These are phyloP conservation scores for Encarsia formosa DNA, from an alignment of 2,888 invertebrate species.

Conservation along the genomic window DNA sequence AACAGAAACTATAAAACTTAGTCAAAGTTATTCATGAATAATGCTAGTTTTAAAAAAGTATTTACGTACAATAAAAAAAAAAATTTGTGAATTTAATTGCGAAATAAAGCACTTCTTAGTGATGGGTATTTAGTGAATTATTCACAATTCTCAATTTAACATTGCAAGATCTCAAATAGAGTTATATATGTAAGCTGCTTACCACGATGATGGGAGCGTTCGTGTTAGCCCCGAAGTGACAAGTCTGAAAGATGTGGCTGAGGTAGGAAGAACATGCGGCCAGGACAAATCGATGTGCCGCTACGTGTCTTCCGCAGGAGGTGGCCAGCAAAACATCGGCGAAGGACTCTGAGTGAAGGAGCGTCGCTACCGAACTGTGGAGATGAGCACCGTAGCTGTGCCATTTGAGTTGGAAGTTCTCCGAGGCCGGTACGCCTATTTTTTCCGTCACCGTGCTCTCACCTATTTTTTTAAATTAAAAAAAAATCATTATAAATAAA, in stretches of 20 bases:
- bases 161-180: no score
- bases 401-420: constrained; percentile 87
- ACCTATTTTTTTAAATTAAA: neutral
- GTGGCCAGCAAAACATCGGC: constrained; percentile 79
- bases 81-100: no score
- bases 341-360: constrained; percentile 74
- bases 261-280: constrained; percentile 74
- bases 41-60: no score
- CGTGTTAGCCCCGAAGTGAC: constrained; percentile 49
- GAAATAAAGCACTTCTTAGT: no score
- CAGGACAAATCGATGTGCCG: constrained; percentile 79
- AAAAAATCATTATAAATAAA: no score
- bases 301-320: constrained; percentile 73
- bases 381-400: constrained; percentile 79
- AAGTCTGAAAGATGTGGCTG: constrained; percentile 55
- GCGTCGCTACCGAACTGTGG: constrained; percentile 74
- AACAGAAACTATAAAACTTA: no score
- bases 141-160: no score
- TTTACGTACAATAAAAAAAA: no score
- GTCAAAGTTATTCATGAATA: no score
- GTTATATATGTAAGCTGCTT: no score
- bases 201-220: constrained; percentile 50
- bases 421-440: constrained; percentile 57
- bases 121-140: no score
- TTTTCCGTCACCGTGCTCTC: constrained; percentile 35